Conservation (phyloP, 2,888 invertebrate species). For the Epicampocera succincta region DNA sequence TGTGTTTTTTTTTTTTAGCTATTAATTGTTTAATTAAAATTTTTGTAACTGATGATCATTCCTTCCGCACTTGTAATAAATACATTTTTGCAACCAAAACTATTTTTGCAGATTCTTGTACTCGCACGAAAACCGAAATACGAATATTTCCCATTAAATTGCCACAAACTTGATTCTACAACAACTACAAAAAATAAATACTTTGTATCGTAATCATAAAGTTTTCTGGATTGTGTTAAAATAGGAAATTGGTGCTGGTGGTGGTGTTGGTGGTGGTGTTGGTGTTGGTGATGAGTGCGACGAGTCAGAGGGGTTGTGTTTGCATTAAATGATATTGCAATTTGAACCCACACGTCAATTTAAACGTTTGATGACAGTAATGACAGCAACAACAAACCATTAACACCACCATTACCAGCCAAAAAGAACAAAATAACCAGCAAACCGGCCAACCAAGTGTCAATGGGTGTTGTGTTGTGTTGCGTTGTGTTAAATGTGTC, state of each 20-base stretch:
- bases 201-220: slow-evolving; percentile 28
- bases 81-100: too few species aligned
- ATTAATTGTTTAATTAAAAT: too few species aligned
- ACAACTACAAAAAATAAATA: slow-evolving; percentile 10
- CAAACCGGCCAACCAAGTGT: slow-evolving; percentile 34
- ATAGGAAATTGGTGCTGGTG: slow-evolving; percentile 1
- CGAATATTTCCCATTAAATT: slow-evolving; percentile 46
- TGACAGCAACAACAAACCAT: slow-evolving; percentile 64
- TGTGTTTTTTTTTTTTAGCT: too few species aligned
- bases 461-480: slow-evolving; percentile 18
- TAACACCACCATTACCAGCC: slow-evolving; percentile 58
- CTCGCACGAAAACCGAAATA: slow-evolving; percentile 5
- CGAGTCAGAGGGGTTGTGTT: not conserved
- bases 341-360: slow-evolving; percentile 59
- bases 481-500: slow-evolving; percentile 1
- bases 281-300: too few species aligned
- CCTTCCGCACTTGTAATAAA: too few species aligned
- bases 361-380: slow-evolving; percentile 61
- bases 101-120: not conserved
- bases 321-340: slow-evolving; percentile 55
- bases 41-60: too few species aligned
- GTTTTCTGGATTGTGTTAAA: slow-evolving; percentile 16
- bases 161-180: slow-evolving; percentile 20
- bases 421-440: slow-evolving; percentile 43
- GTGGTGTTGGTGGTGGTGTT: not conserved